Percentiles rank a stretch among this genome's conserved stretches.
These are phyloP conservation scores for Acromyrmex heyeri DNA, from an alignment of 1,140 invertebrate genomes.

Conservation along the genomic window DNA sequence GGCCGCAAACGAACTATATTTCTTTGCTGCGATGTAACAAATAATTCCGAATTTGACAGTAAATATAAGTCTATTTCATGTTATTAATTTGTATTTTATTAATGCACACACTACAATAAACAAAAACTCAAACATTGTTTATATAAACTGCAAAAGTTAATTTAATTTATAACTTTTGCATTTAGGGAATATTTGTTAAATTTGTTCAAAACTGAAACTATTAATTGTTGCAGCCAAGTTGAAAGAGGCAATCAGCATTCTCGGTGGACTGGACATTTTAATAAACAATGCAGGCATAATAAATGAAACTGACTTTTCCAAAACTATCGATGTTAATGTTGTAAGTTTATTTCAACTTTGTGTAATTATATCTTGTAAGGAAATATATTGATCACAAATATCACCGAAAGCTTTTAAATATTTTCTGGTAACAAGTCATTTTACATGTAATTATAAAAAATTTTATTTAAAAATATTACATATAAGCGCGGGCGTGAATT, in stretches of 20 bases:
- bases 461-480: background rate
- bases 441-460: background rate
- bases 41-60: constrained; percentile 82
- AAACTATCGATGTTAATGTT: constrained; percentile 84
- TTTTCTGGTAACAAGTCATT: background rate
- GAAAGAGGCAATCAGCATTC: constrained; percentile 74
- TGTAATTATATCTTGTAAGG: background rate
- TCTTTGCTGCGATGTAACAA: constrained; percentile 86
- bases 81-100: constrained; percentile 3
- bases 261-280: constrained; percentile 84
- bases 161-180: background rate
- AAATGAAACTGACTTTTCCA: constrained; percentile 83
- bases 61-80: background rate
- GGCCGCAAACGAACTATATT: constrained; percentile 85
- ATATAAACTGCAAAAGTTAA: background rate
- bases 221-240: constrained; percentile 72
- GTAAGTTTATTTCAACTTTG: constrained; percentile 74
- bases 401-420: background rate
- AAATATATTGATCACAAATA: background rate
- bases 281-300: constrained; percentile 85
- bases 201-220: background rate
- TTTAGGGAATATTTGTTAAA: background rate
- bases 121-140: background rate
- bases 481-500: background rate
- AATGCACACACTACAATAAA: background rate